phyloP scores from a whole-genome alignment of 2,888 invertebrate species.

The Sisyra terminalis region DNA sequence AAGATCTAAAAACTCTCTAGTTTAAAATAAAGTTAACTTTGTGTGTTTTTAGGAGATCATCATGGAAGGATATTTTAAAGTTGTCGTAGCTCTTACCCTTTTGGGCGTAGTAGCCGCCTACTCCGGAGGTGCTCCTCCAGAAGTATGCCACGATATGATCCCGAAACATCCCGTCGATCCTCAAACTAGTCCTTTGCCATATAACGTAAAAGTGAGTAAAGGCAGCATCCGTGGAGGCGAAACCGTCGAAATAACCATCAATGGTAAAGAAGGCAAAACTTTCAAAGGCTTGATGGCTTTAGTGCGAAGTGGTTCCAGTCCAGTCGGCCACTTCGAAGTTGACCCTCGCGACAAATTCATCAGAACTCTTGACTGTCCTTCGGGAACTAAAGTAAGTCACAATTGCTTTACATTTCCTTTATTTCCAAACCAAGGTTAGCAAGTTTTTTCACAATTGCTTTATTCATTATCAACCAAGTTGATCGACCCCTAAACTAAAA shows the following conservation, averaged over 20 bases:
- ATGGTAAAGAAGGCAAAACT: slow-evolving; percentile 29
- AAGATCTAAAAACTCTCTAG: neutral
- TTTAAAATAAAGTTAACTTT: neutral
- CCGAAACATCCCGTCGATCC: slow-evolving; percentile 46
- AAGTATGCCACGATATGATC: slow-evolving; percentile 45
- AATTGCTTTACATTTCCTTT: slow-evolving; percentile 4
- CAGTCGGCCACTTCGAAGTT: slow-evolving; percentile 45
- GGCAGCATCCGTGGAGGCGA: slow-evolving; percentile 25
- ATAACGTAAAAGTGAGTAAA: slow-evolving; percentile 24
- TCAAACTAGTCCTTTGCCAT: slow-evolving; percentile 39
- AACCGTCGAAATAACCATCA: slow-evolving; percentile 35
- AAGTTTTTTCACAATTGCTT: neutral
- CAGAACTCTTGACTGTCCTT: slow-evolving; percentile 34
- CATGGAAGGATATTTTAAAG: slow-evolving; percentile 3
- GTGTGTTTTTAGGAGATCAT: neutral
- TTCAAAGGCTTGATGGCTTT: slow-evolving; percentile 51
- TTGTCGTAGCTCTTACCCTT: slow-evolving; percentile 12
- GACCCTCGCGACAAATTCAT: slow-evolving; percentile 31
- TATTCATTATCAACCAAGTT: neutral
- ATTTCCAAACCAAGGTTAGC: neutral
- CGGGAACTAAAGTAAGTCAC: slow-evolving; percentile 32
- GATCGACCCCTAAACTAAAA: slow-evolving; percentile 1
- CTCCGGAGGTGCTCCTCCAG: slow-evolving; percentile 45
- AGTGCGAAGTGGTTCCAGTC: slow-evolving; percentile 39
- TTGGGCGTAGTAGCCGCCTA: slow-evolving; percentile 25